These are phyloP conservation scores for Taxidea taxus DNA, from an alignment of 2,113 vertebrate genomes.

Conservation along the genomic window DNA sequence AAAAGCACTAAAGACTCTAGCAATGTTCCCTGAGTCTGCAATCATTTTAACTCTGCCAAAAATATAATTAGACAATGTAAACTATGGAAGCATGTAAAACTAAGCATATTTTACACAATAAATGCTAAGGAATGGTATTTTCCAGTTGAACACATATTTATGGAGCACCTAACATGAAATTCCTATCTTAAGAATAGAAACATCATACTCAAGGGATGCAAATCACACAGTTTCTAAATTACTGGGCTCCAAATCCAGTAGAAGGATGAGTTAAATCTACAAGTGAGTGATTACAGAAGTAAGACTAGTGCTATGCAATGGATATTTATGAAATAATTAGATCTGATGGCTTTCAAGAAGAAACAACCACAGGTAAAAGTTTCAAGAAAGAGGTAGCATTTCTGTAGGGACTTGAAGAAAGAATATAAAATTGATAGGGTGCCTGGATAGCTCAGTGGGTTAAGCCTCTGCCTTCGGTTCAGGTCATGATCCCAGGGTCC, in stretches of 20 bases:
- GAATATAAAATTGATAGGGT: background rate
- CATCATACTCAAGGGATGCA: background rate
- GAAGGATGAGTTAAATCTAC: background rate
- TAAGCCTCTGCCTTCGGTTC: too few species aligned
- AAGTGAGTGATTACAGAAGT: background rate
- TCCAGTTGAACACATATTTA: background rate
- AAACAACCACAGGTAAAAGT: background rate
- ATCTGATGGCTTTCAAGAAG: background rate
- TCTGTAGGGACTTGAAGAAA: background rate
- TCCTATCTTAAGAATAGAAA: background rate
- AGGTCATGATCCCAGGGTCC: too few species aligned
- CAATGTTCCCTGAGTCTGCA: background rate
- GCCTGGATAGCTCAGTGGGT: too few species aligned
- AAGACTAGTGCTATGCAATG: background rate
- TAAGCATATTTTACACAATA: constrained; percentile 6
- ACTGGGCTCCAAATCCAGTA: background rate
- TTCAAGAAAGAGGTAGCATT: background rate
- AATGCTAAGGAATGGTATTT: background rate
- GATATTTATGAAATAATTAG: background rate
- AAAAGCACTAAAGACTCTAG: constrained; percentile 8
- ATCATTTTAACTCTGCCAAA: constrained; percentile 6
- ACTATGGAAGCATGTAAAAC: background rate
- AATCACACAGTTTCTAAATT: background rate
- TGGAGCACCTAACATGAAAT: background rate
- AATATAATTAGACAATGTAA: background rate